Percentiles rank a stretch among this genome's conserved stretches.
Evolutionary conservation across 2,888 invertebrate species (phyloP).

Genomic region (Tineola bisselliella): DNA sequence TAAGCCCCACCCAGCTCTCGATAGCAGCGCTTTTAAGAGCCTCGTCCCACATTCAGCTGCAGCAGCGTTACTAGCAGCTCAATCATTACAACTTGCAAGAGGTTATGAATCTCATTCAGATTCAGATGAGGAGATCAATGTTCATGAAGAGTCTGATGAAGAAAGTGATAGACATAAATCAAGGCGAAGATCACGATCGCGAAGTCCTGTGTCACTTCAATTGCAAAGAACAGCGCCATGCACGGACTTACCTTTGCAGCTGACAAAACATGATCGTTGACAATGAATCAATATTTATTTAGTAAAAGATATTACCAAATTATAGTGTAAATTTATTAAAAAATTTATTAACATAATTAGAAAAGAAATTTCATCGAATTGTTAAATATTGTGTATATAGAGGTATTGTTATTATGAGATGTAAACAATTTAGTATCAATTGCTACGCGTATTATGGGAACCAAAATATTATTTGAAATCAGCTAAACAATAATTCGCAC

Average conservation of each 20-base stretch:
- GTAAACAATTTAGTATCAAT: too few relatives aligned
- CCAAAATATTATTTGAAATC: too few relatives aligned
- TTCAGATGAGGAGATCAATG: slow-evolving; percentile 85
- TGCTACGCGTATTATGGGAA: too few relatives aligned
- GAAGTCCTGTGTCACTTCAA: slow-evolving; percentile 55
- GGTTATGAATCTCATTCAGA: slow-evolving; percentile 67
- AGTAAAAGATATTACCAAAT: slow-evolving; percentile 4
- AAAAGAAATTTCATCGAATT: too few relatives aligned
- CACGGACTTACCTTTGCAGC: slow-evolving; percentile 72
- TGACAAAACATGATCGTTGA: slow-evolving; percentile 78
- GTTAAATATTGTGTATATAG: neutral
- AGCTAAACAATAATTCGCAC: too few relatives aligned
- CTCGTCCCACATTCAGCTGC: slow-evolving; percentile 74
- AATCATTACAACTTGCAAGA: slow-evolving; percentile 54
- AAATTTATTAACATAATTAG: neutral
- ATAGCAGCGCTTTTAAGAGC: slow-evolving; percentile 88
- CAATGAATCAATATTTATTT: neutral
- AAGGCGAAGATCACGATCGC: slow-evolving; percentile 50
- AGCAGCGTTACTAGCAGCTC: slow-evolving; percentile 65
- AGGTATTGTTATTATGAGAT: neutral
- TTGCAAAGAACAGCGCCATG: slow-evolving; percentile 32
- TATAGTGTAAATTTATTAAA: neutral
- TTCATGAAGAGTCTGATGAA: slow-evolving; percentile 80
- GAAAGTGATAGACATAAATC: slow-evolving; percentile 59
- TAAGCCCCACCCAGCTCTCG: slow-evolving; percentile 67